Conservation (phyloP, 1,140 invertebrate species). For the Aphelenchoides avenae region DNA sequence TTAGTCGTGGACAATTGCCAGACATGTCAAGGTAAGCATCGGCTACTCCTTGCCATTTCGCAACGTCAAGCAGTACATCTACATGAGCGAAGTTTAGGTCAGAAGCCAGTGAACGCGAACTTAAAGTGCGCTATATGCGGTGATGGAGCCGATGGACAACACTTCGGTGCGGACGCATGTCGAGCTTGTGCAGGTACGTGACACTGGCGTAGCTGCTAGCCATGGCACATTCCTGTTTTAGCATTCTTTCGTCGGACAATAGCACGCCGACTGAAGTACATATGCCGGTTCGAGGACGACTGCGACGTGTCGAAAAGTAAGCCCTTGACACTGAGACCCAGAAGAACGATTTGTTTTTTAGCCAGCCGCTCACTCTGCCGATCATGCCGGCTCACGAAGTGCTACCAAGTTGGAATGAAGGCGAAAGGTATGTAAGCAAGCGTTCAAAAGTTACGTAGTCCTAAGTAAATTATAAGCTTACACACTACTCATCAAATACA, state of each 20-base stretch:
- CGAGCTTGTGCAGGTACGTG: conserved; percentile 29
- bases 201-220: background rate
- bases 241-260: conserved; percentile 27
- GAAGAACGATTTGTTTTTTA: conserved; percentile 7
- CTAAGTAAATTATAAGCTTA: too few relatives aligned
- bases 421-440: conserved; percentile 18
- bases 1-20: too few relatives aligned
- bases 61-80: too few relatives aligned
- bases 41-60: too few relatives aligned
- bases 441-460: too few relatives aligned
- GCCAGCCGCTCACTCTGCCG: conserved; percentile 26
- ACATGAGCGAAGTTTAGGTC: too few relatives aligned
- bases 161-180: conserved; percentile 30
- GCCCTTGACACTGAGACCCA: background rate
- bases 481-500: too few relatives aligned
- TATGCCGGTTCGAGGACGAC: conserved; percentile 31
- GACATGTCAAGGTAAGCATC: too few relatives aligned
- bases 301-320: conserved; percentile 32
- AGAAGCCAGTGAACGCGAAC: too few relatives aligned
- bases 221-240: conserved; percentile 17
- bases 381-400: conserved; percentile 29
- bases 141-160: conserved; percentile 21
- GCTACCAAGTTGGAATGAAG: conserved; percentile 23
- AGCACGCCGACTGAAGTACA: conserved; percentile 28
- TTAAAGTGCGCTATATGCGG: conserved; percentile 23